Conservation (phyloP, 2,113 vertebrate genomes). For the Ibidorhyncha struthersii region DNA sequence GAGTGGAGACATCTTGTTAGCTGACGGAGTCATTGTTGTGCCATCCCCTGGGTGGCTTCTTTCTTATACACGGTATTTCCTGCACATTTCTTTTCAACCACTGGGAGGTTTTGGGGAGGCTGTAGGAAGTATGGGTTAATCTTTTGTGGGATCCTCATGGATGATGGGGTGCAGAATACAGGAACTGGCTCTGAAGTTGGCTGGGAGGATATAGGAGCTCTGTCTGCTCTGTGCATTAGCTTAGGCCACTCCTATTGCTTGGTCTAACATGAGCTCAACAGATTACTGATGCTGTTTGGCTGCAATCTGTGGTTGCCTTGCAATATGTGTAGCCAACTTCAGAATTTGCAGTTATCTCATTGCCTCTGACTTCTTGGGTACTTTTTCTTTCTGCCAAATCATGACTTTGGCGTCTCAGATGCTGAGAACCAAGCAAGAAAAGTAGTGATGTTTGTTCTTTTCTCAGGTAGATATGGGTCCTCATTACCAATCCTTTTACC, state of each 20-base stretch:
- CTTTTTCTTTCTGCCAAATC: neutral
- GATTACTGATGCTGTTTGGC: neutral
- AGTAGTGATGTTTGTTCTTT: neutral
- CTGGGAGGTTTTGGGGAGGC: neutral
- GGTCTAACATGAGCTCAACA: neutral
- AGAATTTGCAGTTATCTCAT: neutral
- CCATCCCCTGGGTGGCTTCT: neutral
- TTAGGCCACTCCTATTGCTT: neutral
- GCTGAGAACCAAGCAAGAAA: neutral
- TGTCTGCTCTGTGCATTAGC: neutral
- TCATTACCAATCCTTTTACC: neutral
- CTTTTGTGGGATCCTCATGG: neutral
- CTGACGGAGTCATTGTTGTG: neutral
- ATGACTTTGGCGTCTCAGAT: neutral
- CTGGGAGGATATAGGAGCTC: neutral
- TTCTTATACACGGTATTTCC: neutral
- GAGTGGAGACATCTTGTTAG: neutral
- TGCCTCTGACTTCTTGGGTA: neutral
- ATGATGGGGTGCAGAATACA: neutral
- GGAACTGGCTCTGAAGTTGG: neutral
- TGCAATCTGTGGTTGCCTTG: neutral
- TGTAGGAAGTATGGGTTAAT: neutral
- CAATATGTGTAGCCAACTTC: neutral
- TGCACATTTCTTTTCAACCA: neutral
- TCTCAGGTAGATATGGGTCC: neutral